phyloP scores from a whole-genome alignment of 2,888 invertebrate genomes.

The Adineta ricciae region DNA sequence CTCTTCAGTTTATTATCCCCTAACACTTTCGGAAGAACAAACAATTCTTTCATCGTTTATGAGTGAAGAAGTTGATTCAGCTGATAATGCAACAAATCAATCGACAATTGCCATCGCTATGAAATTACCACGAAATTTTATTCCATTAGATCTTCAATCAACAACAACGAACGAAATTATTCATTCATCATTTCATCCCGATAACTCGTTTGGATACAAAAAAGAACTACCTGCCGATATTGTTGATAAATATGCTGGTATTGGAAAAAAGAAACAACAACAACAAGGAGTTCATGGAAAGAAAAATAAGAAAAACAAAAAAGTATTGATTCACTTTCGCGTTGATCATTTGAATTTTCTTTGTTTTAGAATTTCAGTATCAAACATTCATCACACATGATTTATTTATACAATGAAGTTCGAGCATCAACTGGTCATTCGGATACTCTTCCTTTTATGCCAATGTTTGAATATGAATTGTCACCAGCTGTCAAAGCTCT shows the following conservation, averaged over 20 bases:
- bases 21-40: neutral
- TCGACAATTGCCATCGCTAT: neutral
- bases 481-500: neutral
- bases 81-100: neutral
- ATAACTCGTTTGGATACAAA: neutral
- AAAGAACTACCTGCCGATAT: constrained; percentile 1
- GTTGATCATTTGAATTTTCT: too few relatives aligned
- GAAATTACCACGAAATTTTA: constrained; percentile 14
- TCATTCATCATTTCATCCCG: neutral
- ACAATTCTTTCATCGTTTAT: neutral
- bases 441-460: neutral
- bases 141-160: neutral
- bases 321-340: neutral
- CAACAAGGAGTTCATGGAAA: neutral
- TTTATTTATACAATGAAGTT: neutral
- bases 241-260: neutral
- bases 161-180: constrained; percentile 1
- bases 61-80: neutral
- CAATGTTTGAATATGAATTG: constrained; percentile 18
- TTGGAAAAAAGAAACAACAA: neutral
- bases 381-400: constrained; percentile 4
- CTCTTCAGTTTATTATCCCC: neutral
- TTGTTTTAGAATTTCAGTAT: constrained; percentile 8
- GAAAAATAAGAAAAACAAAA: neutral
- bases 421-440: neutral